Evolutionary conservation across 2,797 vertebrate species (phyloP), one percentile per base, ranked within the genome.

Genomic region (Margarornis squamiger): DNA sequence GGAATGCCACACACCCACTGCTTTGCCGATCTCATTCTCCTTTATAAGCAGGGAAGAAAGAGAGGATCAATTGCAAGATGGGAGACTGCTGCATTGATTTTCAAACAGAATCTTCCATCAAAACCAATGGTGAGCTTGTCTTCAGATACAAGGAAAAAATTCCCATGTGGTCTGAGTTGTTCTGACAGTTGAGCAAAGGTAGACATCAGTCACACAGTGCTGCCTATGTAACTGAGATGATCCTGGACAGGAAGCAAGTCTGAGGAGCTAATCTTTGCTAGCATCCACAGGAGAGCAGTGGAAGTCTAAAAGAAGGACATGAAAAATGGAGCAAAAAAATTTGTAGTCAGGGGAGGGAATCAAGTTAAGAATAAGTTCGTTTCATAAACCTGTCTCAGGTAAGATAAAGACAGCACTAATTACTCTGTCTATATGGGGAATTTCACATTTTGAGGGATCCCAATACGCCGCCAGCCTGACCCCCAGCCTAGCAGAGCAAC

Each of bases 71-170:
- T 86, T 79, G 89, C 81, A 90, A 90, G 70, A 90, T 16, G 22
- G 89, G 82, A 95, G 76, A 78, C 32, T 63, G 43, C 73, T 41
- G 62, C 79, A 92, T 63, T 90, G 73, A 94, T 94, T 97, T 96
- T 95, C 93, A 95, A 93, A 93, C 57, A 82, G 92, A 96, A 94
- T 94, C 88, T 61, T 71, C 91, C 91, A 92, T 84, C 73, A 96
- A 96, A 93, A 96, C 79, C 91, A 78, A 55, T 49, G 67, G 91
- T 11, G 30, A 90, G 61, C 59, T 81, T 61, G 29, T 78, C 62
- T 81, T 89, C 66, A 67, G 68, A 88, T 36, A 32, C 1, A 21
- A 54, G n/a, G 19, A 21, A 52, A 68, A 74, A 67, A 22, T 2
- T 2, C 68, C 80, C 59, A 55, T 9, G 17, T 23, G 51, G 80